These are phyloP conservation scores for Drosophila eohydei DNA, from an alignment of 2,888 invertebrate genomes.

Conservation along the genomic window DNA sequence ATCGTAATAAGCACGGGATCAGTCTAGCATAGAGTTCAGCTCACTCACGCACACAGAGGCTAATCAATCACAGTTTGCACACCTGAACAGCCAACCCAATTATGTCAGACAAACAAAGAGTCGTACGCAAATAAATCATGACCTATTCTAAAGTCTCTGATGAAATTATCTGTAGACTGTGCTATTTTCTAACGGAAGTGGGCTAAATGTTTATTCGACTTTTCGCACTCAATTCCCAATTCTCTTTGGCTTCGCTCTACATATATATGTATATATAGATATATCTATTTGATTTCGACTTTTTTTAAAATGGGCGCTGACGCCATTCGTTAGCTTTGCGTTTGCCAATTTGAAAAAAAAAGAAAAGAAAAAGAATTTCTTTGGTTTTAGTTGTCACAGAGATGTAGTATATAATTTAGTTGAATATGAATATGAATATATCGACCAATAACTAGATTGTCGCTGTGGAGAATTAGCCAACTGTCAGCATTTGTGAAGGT, in stretches of 20 bases:
- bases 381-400: constrained; percentile 59
- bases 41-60: not conserved
- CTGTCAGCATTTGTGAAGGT: constrained; percentile 54
- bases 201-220: constrained; percentile 62
- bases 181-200: constrained; percentile 72
- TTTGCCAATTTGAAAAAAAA: constrained; percentile 44
- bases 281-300: constrained; percentile 4
- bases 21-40: not conserved
- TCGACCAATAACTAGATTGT: constrained; percentile 40
- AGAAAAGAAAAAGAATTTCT: constrained; percentile 8
- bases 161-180: constrained; percentile 38
- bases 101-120: constrained; percentile 51
- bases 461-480: constrained; percentile 50
- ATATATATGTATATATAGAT: constrained; percentile 1
- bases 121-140: constrained; percentile 70
- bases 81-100: constrained; percentile 66
- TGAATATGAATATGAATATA: constrained; percentile 40
- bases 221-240: constrained; percentile 53
- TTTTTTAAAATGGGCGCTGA: constrained; percentile 78
- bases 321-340: constrained; percentile 62
- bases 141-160: constrained; percentile 63
- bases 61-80: constrained; percentile 45
- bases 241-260: constrained; percentile 1
- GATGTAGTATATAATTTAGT: constrained; percentile 30
- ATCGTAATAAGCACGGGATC: not conserved